Evolutionary conservation across 2,888 invertebrate genomes (phyloP), one percentile per base, ranked within the genome.

Genomic region (Exephanes ischioxanthus): DNA sequence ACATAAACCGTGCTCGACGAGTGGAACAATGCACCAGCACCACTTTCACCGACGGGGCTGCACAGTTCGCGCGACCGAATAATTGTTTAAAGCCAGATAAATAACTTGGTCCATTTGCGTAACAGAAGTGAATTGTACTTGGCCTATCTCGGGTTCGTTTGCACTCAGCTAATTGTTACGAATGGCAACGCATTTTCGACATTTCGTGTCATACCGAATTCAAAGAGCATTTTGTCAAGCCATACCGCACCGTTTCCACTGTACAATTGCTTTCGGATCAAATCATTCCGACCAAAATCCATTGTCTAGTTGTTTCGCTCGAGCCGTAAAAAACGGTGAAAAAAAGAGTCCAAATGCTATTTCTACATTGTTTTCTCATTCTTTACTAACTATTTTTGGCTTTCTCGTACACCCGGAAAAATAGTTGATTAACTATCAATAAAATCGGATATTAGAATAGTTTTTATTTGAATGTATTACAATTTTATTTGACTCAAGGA

Each of bases 11-110:
- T 70, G 75, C 53, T 67, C 67, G 55, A 67, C 68, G 67, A 80
- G 68, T 53, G 67, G 48, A 81, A 66, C 63, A 80, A 73, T 66
- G 73, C 67, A 80, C 68, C 67, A 67, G 73, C 75, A 51, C 66
- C 66, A 37, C 51, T 67, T 41, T 22, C 37, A 16, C 22, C 53
- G 22, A 33, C 68, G 22, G 81, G 26, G 70, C n/a, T 68, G 30
- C 33, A 61, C 61, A 26, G 48, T 66, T 73, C 55, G 55, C 19
- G 26, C 80, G 22, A 71, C 51, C 80, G 53, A 45, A 75, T 75
- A 73, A 80, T 80, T 68, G 55, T 73, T 80, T 48, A 80, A 33
- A 58, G 79, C 71, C 68, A 67, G 55, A 73, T 58, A 75, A 80
- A 80, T 72, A 73, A 41, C 61, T 33, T 63, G n/a, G n/a, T 16